phyloP scores from a whole-genome alignment of 2,888 invertebrate species.

The Sycophila texana region DNA sequence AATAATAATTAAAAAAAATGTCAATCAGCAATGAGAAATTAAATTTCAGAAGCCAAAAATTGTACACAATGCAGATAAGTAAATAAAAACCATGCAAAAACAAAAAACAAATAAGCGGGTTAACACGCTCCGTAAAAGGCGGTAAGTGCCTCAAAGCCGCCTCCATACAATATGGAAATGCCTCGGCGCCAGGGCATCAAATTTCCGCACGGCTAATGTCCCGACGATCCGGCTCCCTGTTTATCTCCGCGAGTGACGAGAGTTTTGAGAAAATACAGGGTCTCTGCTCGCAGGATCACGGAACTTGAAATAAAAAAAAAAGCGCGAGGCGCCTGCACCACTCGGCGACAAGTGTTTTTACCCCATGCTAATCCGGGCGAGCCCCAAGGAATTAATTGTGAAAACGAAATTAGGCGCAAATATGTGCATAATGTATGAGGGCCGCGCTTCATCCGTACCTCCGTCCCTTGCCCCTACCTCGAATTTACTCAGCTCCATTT shows the following conservation, averaged over 20 bases:
- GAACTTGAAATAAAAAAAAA: background rate
- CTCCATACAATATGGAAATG: too few species aligned
- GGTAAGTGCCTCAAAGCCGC: too few species aligned
- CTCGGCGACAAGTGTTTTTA: constrained; percentile 31
- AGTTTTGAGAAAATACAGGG: constrained; percentile 22
- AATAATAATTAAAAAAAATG: too few species aligned
- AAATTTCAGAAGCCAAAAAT: too few species aligned
- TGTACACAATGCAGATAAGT: too few species aligned
- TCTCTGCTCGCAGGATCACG: too few species aligned
- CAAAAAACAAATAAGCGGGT: too few species aligned
- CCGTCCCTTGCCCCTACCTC: too few species aligned
- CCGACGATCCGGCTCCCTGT: background rate
- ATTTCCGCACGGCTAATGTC: constrained; percentile 10
- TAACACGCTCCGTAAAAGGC: too few species aligned
- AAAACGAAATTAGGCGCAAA: constrained; percentile 50
- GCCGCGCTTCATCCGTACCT: background rate
- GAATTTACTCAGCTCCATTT: constrained; percentile 7
- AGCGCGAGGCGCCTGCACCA: too few species aligned
- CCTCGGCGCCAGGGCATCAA: background rate
- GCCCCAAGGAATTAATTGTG: constrained; percentile 38
- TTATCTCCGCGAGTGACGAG: background rate
- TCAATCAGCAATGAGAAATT: too few species aligned
- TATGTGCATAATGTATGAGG: constrained; percentile 54
- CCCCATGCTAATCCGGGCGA: constrained; percentile 33
- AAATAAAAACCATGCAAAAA: too few species aligned